These are phyloP conservation scores for Noctilio leporinus DNA, from an alignment of 2,113 vertebrate species.

Conservation along the genomic window DNA sequence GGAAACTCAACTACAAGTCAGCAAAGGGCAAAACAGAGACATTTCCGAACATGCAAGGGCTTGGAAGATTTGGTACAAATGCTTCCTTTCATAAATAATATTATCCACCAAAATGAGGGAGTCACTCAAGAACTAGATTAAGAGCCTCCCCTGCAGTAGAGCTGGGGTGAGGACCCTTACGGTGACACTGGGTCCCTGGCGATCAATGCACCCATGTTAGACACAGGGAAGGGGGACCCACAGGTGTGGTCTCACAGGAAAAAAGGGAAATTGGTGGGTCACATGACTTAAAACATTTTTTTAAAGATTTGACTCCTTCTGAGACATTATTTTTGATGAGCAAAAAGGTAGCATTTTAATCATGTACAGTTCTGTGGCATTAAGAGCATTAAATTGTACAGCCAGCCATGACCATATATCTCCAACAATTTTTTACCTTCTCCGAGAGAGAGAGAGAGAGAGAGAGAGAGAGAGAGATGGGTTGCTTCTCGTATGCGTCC, in stretches of 20 bases:
- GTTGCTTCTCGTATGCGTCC: no score
- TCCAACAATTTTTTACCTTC: background rate
- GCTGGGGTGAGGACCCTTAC: background rate
- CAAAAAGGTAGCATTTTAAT: background rate
- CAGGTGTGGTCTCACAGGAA: no score
- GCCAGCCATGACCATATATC: background rate
- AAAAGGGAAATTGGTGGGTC: background rate
- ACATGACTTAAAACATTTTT: background rate
- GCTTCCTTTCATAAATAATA: background rate
- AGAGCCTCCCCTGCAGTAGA: background rate
- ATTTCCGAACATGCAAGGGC: background rate
- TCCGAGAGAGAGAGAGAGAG: background rate
- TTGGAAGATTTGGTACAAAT: background rate
- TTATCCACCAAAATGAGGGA: background rate
- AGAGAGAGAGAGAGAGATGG: no score
- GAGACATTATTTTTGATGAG: background rate
- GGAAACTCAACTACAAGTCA: background rate
- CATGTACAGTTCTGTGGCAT: background rate
- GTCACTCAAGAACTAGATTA: conserved; percentile 7
- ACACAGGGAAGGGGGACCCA: background rate
- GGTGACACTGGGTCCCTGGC: background rate
- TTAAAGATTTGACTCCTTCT: background rate
- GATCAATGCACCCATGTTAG: background rate
- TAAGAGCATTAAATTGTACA: background rate
- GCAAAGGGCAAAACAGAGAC: background rate